Evolutionary conservation across 2,888 invertebrate genomes (phyloP), one percentile per base, ranked within the genome.

Genomic region (Gibbula magus): DNA sequence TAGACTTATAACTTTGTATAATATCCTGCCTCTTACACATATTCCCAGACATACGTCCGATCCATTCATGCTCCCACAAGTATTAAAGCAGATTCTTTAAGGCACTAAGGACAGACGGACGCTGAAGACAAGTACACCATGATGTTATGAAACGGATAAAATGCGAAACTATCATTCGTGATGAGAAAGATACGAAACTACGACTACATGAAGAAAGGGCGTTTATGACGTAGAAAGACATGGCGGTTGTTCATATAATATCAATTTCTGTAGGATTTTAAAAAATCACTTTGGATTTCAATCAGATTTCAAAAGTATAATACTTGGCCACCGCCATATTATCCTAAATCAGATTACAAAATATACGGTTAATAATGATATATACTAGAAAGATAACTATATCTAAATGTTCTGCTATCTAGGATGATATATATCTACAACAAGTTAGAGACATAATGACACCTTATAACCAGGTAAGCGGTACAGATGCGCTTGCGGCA

Each of bases 401-500:
- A 29, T 25, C 54, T 53, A 75, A 16, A 54, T 32, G 75, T 75
- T 75, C 25, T 75, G 75, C 13, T 52, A 75, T 70, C 70, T 70
- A 70, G 18, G 20, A 35, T 70, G 39, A 35, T 70, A 70, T 70
- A 20, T 70, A 39, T 70, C 70, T 70, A 70, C 70, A 32, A 35
- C 70, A 35, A 70, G 70, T 32, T 56, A 35, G 70, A 70, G 70
- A 70, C 70, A 70, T 70, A 70, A 70, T 70, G 70, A 70, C 32
- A 70, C 70, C 70, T 39, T 70, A 61, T 35, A 70, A 70, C 39
- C 20, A 61, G 70, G 70, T 54, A 53, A 25, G 54, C 35, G 7
- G 53, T 75, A 54, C 13, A 45, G 75, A 75, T 54, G 75, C 75
- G 25, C 35, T 75, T n/a, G 74, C 56, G 78, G 78, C 78, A 78